Evolutionary conservation across 2,113 vertebrate species (phyloP).

Genomic region (Passer montanus): DNA sequence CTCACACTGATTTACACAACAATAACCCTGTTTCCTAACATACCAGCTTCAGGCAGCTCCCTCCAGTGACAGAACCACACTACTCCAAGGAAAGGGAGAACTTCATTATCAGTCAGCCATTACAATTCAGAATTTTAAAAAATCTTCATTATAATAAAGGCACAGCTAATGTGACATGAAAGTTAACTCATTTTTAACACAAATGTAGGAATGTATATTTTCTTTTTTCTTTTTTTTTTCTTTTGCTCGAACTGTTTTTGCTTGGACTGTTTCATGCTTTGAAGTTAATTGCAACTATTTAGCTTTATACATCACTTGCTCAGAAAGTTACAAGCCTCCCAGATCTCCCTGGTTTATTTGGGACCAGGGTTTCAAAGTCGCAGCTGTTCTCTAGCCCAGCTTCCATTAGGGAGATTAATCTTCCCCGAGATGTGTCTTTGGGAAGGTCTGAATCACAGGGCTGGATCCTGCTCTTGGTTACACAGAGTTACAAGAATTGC

Average conservation of each 20-base stretch:
- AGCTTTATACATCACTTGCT: not conserved
- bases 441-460: constrained; percentile 31
- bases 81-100: not conserved
- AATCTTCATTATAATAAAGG: not conserved
- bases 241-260: not conserved
- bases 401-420: constrained; percentile 19
- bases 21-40: constrained; percentile 18
- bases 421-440: not conserved
- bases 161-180: not conserved
- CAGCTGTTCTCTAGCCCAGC: not conserved
- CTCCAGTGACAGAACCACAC: not conserved
- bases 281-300: constrained; percentile 18
- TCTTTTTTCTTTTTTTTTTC: not conserved
- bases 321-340: not conserved
- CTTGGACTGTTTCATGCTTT: not conserved
- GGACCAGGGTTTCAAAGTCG: not conserved
- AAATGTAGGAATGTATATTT: not conserved
- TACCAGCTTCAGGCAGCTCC: not conserved
- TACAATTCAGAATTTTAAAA: not conserved
- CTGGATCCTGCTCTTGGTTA: not conserved
- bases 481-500: rapidly evolving
- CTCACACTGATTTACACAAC: constrained; percentile 28
- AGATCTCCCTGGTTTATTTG: not conserved
- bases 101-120: not conserved
- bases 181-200: not conserved